A percentile compares a stretch with the other conserved stretches of the same genome.
Evolutionary conservation across 2,797 vertebrate species (phyloP).

Genomic region (Chrysolophus pictus): DNA sequence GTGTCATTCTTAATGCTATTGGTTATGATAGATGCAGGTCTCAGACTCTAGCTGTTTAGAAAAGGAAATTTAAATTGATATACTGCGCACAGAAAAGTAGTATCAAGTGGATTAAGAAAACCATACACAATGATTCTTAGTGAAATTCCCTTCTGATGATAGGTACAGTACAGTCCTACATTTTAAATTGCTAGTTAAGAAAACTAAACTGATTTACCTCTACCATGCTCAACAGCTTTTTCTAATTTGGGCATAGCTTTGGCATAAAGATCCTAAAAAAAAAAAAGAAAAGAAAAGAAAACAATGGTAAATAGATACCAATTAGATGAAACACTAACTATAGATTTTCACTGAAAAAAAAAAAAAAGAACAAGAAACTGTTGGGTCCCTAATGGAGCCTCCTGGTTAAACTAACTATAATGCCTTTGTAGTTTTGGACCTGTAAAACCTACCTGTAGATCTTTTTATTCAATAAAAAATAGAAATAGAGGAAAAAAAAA

Average conservation of each 20-base stretch:
- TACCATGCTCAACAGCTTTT: constrained; percentile 77
- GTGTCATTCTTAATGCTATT: neutral
- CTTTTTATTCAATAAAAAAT: neutral
- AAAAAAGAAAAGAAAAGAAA: neutral
- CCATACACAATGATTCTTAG: neutral
- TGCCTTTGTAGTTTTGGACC: neutral
- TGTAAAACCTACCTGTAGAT: neutral
- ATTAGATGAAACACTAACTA: constrained; percentile 25
- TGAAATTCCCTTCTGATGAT: neutral
- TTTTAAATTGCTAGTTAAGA: constrained; percentile 40
- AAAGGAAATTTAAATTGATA: neutral
- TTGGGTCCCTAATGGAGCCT: neutral
- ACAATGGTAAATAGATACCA: constrained; percentile 25
- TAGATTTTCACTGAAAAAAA: neutral
- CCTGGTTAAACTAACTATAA: neutral
- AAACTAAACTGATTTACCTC: constrained; percentile 81
- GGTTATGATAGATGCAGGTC: neutral
- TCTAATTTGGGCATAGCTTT: constrained; percentile 84
- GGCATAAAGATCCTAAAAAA: constrained; percentile 82
- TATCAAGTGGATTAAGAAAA: neutral
- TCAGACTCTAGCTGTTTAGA: neutral
- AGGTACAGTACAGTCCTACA: neutral
- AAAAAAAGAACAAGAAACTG: neutral
- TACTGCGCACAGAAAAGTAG: neutral
- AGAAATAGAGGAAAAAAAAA: neutral